Percentiles rank a stretch among this genome's conserved stretches.
These are phyloP conservation scores for Chesias legatella DNA, from an alignment of 2,888 invertebrate genomes.

Conservation along the genomic window DNA sequence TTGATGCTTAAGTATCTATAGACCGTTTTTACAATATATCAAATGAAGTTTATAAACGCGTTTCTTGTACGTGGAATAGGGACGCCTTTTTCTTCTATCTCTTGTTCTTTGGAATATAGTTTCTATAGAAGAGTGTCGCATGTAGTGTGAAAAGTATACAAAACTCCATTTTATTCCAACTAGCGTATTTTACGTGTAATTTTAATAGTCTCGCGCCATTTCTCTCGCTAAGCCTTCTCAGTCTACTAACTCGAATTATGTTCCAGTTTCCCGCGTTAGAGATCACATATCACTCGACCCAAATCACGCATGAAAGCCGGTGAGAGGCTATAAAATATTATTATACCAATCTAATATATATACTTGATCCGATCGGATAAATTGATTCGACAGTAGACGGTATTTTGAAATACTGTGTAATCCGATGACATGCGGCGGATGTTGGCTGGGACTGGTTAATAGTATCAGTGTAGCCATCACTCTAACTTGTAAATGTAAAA, in stretches of 20 bases:
- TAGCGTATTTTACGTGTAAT: slow-evolving; percentile 19
- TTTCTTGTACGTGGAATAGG: no score
- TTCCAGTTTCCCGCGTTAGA: slow-evolving; percentile 61
- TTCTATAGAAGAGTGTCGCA: neutral
- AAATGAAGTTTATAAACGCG: no score
- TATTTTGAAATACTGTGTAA: slow-evolving; percentile 2
- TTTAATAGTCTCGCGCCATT: slow-evolving; percentile 61
- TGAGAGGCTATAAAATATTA: slow-evolving; percentile 51
- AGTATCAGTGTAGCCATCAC: no score
- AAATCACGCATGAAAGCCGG: slow-evolving; percentile 58
- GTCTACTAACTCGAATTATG: slow-evolving; percentile 70
- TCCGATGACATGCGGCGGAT: no score
- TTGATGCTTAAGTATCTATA: no score
- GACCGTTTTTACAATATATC: no score
- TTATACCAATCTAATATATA: slow-evolving; percentile 21
- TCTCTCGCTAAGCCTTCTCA: slow-evolving; percentile 61
- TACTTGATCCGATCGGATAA: slow-evolving; percentile 24
- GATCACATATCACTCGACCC: slow-evolving; percentile 71
- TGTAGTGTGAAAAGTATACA: neutral
- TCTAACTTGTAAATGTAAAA: no score
- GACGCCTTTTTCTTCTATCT: no score
- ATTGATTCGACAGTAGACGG: slow-evolving; percentile 6
- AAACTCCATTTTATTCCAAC: neutral
- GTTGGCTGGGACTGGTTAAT: no score
- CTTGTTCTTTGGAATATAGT: no score